A percentile compares a stretch with the other conserved stretches of the same genome.
Conservation (phyloP, 37 sponge, comb jelly and placozoan genomes). For the Bolinopsis microptera region DNA sequence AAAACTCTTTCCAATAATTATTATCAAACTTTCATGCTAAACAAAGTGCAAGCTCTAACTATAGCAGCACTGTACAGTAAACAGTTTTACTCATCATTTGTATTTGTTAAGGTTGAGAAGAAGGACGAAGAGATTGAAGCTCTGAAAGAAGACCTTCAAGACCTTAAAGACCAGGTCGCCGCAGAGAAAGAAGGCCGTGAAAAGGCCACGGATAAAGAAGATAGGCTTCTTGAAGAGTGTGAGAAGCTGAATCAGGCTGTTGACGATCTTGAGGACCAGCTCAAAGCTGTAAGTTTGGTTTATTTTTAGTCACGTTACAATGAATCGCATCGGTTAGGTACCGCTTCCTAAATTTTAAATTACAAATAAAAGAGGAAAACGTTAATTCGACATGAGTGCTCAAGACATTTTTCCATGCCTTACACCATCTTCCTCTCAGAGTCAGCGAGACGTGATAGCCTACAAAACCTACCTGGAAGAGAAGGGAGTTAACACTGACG, state of each 20-base stretch:
- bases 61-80: too few relatives aligned
- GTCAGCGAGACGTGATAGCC: constrained; percentile 6
- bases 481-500: constrained; percentile 63
- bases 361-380: too few relatives aligned
- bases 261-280: constrained; percentile 61
- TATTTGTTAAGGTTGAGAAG: constrained; percentile 41
- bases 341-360: too few relatives aligned
- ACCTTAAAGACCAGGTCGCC: not conserved
- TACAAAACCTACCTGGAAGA: constrained; percentile 23
- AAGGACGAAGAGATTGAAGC: constrained; percentile 46
- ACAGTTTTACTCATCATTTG: too few relatives aligned
- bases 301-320: too few relatives aligned
- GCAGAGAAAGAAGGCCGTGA: not conserved
- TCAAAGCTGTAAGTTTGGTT: constrained; percentile 39
- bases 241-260: constrained; percentile 21
- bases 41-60: too few relatives aligned
- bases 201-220: constrained; percentile 38
- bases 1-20: too few relatives aligned
- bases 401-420: too few relatives aligned
- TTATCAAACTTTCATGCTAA: too few relatives aligned
- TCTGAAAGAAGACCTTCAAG: constrained; percentile 48
- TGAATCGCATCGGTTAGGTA: too few relatives aligned
- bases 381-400: too few relatives aligned
- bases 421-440: too few relatives aligned
- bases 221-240: constrained; percentile 58